Conservation (phyloP, 2,888 invertebrate species). For the Mythimna vitellina region DNA sequence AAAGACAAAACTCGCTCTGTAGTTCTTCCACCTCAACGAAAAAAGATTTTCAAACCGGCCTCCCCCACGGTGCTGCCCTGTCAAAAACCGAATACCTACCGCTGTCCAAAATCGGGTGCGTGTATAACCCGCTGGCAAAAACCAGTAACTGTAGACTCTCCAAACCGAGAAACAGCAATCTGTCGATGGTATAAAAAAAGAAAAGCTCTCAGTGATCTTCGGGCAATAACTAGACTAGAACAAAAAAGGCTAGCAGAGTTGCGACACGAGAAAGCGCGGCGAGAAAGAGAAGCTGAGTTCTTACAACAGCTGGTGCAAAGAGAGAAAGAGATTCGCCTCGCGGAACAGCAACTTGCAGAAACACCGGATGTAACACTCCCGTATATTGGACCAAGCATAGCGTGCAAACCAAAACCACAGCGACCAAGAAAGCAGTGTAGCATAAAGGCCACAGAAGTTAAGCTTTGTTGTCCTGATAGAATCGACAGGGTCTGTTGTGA, state of each 20-base stretch:
- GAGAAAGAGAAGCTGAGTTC: conserved; percentile 34
- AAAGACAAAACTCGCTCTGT: conserved; percentile 36
- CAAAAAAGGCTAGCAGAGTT: conserved; percentile 1
- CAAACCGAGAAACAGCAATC: conserved; percentile 16
- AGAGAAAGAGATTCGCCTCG: conserved; percentile 23
- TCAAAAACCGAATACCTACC: not conserved
- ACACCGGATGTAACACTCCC: not conserved
- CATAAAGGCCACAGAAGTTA: conserved; percentile 31
- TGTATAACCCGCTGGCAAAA: conserved; percentile 11
- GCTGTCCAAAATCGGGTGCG: not conserved
- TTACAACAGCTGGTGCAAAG: conserved; percentile 20
- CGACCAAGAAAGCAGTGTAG: conserved; percentile 6
- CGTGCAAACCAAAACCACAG: not conserved
- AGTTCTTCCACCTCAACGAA: conserved; percentile 4
- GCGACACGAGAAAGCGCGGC: conserved; percentile 24
- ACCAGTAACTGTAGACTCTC: conserved; percentile 6
- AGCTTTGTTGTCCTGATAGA: conserved; percentile 15
- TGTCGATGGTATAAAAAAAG: conserved; percentile 44
- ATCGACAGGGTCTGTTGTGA: not conserved
- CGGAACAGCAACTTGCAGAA: conserved; percentile 20
- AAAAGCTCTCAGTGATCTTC: conserved; percentile 16
- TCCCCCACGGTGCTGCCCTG: not conserved
- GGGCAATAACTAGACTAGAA: conserved; percentile 24
- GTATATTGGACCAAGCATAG: not conserved
- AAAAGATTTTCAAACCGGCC: not conserved